A percentile compares a stretch with the other conserved stretches of the same genome.
phyloP scores from a whole-genome alignment of 2,888 invertebrate species.

The Sphaeridia pumilis region DNA sequence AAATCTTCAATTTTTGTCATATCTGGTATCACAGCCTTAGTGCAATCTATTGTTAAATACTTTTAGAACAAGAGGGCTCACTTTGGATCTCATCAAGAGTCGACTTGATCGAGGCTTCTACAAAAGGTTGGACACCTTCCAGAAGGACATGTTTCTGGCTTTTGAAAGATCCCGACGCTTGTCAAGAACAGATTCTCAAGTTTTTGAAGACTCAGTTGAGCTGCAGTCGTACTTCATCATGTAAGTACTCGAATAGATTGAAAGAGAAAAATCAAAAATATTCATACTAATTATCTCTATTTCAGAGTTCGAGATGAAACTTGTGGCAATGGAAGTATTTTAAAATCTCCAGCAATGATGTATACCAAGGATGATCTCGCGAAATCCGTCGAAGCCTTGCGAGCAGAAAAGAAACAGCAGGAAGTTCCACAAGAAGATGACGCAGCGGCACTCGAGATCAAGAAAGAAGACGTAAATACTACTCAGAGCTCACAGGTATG shows the following conservation, averaged over 20 bases:
- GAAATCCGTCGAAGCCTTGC: constrained; percentile 59
- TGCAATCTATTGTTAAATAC: background rate
- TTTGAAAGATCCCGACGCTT: constrained; percentile 75
- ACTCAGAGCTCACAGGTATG: constrained; percentile 24
- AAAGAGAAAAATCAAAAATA: too few relatives aligned
- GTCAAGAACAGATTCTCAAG: constrained; percentile 82
- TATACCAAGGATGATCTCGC: constrained; percentile 66
- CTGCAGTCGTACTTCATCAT: constrained; percentile 81
- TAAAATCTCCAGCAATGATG: constrained; percentile 75
- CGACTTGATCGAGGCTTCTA: constrained; percentile 85
- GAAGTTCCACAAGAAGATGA: constrained; percentile 68
- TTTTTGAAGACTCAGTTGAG: constrained; percentile 91
- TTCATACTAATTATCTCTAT: background rate
- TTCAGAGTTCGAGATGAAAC: constrained; percentile 46
- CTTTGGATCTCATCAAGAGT: constrained; percentile 84
- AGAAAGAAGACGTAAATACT: constrained; percentile 28
- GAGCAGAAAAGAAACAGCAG: constrained; percentile 62
- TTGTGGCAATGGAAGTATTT: constrained; percentile 63
- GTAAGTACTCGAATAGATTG: constrained; percentile 2
- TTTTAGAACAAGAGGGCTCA: constrained; percentile 63
- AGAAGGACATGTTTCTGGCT: constrained; percentile 90
- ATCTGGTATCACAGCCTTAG: background rate
- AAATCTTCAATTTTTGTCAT: constrained; percentile 4
- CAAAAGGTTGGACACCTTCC: constrained; percentile 84
- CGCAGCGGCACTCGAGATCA: constrained; percentile 24